Evolutionary conservation across 1,140 invertebrate genomes (phyloP).

Genomic region (Ceratina calcarata): DNA sequence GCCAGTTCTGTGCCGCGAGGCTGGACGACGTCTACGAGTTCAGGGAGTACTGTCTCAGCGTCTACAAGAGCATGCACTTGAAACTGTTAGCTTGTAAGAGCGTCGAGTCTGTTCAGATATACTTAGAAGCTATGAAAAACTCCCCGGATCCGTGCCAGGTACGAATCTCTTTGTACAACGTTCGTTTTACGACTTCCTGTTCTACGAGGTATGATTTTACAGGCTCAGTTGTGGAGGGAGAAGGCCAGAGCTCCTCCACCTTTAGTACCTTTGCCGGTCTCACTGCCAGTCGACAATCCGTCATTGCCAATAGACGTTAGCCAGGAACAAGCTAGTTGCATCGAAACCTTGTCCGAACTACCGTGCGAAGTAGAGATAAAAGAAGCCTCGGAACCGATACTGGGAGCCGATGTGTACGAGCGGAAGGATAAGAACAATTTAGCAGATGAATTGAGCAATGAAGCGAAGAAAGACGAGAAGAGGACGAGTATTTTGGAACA

Average conservation of each 20-base stretch:
- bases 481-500: conserved; percentile 72
- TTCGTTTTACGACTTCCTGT: not conserved
- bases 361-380: conserved; percentile 74
- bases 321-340: conserved; percentile 38
- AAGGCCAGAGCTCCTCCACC: conserved; percentile 73
- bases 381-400: conserved; percentile 57
- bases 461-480: conserved; percentile 54
- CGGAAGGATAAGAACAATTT: not conserved
- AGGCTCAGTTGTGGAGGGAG: conserved; percentile 71
- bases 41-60: conserved; percentile 69
- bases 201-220: not conserved
- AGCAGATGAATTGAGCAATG: conserved; percentile 13
- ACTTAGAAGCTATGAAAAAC: conserved; percentile 71
- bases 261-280: conserved; percentile 69
- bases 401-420: conserved; percentile 27
- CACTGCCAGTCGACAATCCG: conserved; percentile 55
- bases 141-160: conserved; percentile 75
- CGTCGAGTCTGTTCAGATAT: conserved; percentile 68
- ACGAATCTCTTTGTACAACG: conserved; percentile 4
- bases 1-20: conserved; percentile 73
- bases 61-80: conserved; percentile 71
- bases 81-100: conserved; percentile 60
- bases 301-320: conserved; percentile 24
- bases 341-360: conserved; percentile 65
- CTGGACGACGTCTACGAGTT: conserved; percentile 73